These are phyloP conservation scores for Phalacrocorax carbo DNA, from an alignment of 2,113 vertebrate species.

Conservation along the genomic window DNA sequence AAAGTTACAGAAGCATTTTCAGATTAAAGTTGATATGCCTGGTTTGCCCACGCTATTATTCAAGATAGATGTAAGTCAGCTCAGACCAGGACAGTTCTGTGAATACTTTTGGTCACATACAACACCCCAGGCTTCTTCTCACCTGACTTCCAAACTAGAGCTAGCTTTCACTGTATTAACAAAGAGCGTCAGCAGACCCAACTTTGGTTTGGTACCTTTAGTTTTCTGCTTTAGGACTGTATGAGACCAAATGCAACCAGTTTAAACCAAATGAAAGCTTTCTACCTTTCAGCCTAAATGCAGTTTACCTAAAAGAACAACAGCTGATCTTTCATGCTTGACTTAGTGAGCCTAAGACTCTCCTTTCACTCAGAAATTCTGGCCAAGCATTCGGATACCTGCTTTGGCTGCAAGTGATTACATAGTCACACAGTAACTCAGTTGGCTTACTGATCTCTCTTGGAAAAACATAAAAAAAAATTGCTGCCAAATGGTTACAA, in stretches of 20 bases:
- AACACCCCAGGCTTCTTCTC: background rate
- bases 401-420: background rate
- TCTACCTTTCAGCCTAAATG: background rate
- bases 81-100: background rate
- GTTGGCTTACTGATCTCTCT: background rate
- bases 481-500: background rate
- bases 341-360: background rate
- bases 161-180: background rate
- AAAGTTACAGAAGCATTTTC: background rate
- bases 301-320: background rate
- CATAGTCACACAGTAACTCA: background rate
- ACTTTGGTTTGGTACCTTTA: background rate
- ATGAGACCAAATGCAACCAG: background rate
- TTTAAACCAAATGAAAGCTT: background rate
- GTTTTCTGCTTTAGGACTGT: background rate
- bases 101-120: background rate
- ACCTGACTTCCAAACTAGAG: background rate
- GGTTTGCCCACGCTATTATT: background rate
- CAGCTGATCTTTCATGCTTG: background rate
- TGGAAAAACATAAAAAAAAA: background rate
- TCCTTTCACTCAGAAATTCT: background rate
- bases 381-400: background rate
- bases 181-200: background rate
- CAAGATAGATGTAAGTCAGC: background rate
- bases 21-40: background rate